Conservation (phyloP, 2,888 invertebrate genomes). For the Philhelius pedissequus region DNA sequence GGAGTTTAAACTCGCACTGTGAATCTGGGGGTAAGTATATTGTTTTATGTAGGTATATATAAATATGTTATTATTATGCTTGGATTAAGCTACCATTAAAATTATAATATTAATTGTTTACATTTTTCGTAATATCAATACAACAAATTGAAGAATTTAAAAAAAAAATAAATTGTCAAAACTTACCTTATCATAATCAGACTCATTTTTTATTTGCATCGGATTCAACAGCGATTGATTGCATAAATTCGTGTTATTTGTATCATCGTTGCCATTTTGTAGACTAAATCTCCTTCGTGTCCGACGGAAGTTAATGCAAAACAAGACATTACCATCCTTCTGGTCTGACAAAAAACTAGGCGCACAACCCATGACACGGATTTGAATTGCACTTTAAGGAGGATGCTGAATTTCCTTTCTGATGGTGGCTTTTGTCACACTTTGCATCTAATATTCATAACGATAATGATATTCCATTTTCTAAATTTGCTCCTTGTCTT, state of each 20-base stretch:
- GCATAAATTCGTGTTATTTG: constrained; percentile 73
- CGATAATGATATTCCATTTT: constrained; percentile 61
- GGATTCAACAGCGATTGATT: constrained; percentile 77
- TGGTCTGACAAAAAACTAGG: constrained; percentile 72
- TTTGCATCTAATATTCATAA: constrained; percentile 52
- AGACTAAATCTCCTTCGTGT: constrained; percentile 74
- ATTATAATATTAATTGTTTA: too few species aligned
- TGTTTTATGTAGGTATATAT: too few species aligned
- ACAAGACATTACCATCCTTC: constrained; percentile 76
- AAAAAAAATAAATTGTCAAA: neutral
- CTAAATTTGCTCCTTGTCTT: constrained; percentile 16
- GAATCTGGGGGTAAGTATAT: too few species aligned
- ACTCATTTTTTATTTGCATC: constrained; percentile 76
- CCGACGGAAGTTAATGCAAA: constrained; percentile 76
- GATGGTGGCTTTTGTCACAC: constrained; percentile 40
- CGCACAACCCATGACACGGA: constrained; percentile 71
- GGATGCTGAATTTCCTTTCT: constrained; percentile 2
- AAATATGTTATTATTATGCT: too few species aligned
- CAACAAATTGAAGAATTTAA: too few species aligned
- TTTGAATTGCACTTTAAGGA: constrained; percentile 38
- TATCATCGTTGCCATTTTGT: constrained; percentile 73
- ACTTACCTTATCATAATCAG: constrained; percentile 77
- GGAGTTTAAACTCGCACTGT: too few species aligned
- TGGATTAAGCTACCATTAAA: too few species aligned
- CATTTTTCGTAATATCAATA: too few species aligned